Evolutionary conservation across 1,140 invertebrate genomes (phyloP), one percentile per base, ranked within the genome.

Genomic region (Euwallacea similis): DNA sequence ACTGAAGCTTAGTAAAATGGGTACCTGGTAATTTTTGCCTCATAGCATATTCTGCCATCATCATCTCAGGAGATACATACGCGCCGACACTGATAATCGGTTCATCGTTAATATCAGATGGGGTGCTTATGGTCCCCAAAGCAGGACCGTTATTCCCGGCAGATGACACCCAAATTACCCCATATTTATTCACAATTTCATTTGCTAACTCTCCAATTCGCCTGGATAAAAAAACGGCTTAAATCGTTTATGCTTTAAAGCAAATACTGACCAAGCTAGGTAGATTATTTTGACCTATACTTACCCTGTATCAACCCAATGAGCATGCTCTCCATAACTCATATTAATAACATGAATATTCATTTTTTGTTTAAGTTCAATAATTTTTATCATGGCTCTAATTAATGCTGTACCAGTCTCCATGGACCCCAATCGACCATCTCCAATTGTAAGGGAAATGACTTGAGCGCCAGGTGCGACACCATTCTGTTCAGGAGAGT

Each of bases 31-130:
- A 81, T 82, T 91, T 92, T 80, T 94, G 89, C 60, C 93, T 86
- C 81, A 98, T 85, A 0, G 94, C 94, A 85, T 98, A 98, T 80
- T 97, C 94, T 7, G 96, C 94, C 62, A 89, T 84, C 94, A 98
- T 98, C 97, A 99, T 99, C 73, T 97, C 94, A 7, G 96, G 93
- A 0, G 96, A 97, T 53, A 98, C 95, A 83, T 97, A 98, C 53
- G 97, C 97, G 54, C 96, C 97, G 50, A 99, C 94, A 47, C 94
- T 93, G 74, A 98, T 95, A 55, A 96, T 86, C 64, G 89, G 90
- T 62, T 89, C 89, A 58, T 91, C 89, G 69, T 85, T 87, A 58
- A 96, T 93, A 80, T 95, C 93, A 3, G 97, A 96, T 10, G 97
- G 97, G 6, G 95, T 91, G 9, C 95, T 95, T 68, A 98, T 90